Evolutionary conservation across 2,797 vertebrate species (phyloP), one percentile per base, ranked within the genome.

Genomic region (Psittacula echo): DNA sequence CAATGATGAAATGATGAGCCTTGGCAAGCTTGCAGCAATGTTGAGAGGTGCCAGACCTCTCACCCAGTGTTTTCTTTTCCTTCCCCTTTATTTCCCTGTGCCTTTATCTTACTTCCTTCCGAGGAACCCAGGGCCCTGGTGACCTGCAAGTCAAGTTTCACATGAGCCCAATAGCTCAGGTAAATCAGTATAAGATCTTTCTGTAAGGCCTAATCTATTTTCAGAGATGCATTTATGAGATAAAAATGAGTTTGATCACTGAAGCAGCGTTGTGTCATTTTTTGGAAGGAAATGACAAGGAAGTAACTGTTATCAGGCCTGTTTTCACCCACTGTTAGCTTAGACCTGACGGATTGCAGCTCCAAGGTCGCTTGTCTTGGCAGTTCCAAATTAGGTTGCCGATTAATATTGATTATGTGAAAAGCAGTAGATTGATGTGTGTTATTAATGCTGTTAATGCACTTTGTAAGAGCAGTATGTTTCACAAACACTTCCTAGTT

Each of bases 211-310:
- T 85, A 26, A 75, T 91, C 78, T 91, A 66, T 91, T 95, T 90
- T 91, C 13, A 29, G 89, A 91, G 72, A 45, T 80, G 64, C 2
- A 1, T 84, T 93, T 93, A 45, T 37, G 68, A 89, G 77, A 94
- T 92, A 65, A 94, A 94, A 87, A 92, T 87, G 16, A 89, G 90
- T 95, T 85, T 70, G 68, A 80, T 95, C 4, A 0, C 81, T 92
- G 88, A 75, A 94, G 80, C 2, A 7, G 56, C 56, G 23, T 91
- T 92, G 67, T 95, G 90, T 94, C 80, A 65, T 65, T 93, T 95
- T 95, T 93, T 93, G 70, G 75, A 89, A 96, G 94, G 93, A 95
- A 96, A 80, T 80, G 58, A 74, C 72, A 90, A 78, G 91, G 66
- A 94, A 89, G 92, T 90, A 85, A 87, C 90, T 74, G 71, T 93